Conservation (phyloP, 1,140 invertebrate genomes). For the Drosophila yakuba region DNA sequence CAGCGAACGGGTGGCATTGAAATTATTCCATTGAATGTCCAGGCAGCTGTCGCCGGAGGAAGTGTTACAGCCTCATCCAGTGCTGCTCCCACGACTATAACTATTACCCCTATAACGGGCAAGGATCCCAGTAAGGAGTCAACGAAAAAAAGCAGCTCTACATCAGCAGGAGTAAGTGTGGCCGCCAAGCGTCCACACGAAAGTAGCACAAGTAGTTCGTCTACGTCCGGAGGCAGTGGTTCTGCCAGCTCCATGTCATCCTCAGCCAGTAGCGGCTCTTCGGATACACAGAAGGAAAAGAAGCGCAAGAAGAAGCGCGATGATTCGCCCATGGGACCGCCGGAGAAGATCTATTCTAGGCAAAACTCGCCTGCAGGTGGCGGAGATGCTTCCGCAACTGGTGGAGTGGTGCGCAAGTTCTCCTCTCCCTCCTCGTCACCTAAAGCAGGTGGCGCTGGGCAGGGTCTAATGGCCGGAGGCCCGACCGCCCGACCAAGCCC, state of each 20-base stretch:
- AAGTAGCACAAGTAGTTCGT: conserved; percentile 22
- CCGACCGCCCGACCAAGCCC: conserved; percentile 89
- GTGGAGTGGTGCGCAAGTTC: conserved; percentile 71
- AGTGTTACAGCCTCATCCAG: conserved; percentile 15
- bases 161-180: conserved; percentile 17
- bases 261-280: conserved; percentile 80
- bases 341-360: conserved; percentile 88
- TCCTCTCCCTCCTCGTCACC: conserved; percentile 86
- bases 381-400: conserved; percentile 71
- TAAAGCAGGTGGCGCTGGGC: conserved; percentile 85
- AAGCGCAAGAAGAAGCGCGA: conserved; percentile 91
- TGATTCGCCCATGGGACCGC: conserved; percentile 92
- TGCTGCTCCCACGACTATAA: conserved; percentile 86
- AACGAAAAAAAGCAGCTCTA: conserved; percentile 49
- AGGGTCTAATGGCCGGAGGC: conserved; percentile 72
- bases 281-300: conserved; percentile 89
- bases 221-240: conserved; percentile 23
- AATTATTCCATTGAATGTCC: conserved; percentile 87
- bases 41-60: conserved; percentile 12
- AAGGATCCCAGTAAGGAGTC: conserved; percentile 37
- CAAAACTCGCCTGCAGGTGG: conserved; percentile 77
- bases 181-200: conserved; percentile 60
- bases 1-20: conserved; percentile 72
- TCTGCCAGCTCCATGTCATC: conserved; percentile 18
- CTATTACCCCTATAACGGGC: conserved; percentile 91